A percentile compares a stretch with the other conserved stretches of the same genome.
Evolutionary conservation across 2,888 invertebrate genomes (phyloP).

Genomic region (Xestobium rufovillosum): DNA sequence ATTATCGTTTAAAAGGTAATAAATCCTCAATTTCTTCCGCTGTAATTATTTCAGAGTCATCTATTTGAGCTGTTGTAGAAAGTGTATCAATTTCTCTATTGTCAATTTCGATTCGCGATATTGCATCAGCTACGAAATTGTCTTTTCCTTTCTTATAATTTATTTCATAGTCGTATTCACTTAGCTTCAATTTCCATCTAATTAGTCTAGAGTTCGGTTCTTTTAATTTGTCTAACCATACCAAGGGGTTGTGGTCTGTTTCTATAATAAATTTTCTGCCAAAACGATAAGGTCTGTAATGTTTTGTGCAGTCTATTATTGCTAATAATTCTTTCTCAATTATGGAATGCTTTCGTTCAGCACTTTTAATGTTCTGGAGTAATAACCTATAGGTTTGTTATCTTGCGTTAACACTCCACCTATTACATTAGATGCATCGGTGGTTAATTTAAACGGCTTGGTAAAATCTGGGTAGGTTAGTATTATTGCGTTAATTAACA

Average conservation of each 20-base stretch:
- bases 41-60: no score
- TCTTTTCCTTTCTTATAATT: no score
- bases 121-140: constrained; percentile 7
- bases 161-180: constrained; percentile 8
- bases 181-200: no score
- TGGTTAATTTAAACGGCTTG: constrained; percentile 21
- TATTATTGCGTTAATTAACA: constrained; percentile 22
- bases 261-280: no score
- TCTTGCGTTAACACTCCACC: constrained; percentile 22
- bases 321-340: constrained; percentile 23
- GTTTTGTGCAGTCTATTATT: constrained; percentile 23
- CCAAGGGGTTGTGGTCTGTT: no score
- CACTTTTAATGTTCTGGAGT: constrained; percentile 16
- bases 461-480: constrained; percentile 23
- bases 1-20: no score
- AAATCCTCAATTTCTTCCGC: no score
- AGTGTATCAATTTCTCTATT: no score
- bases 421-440: constrained; percentile 20
- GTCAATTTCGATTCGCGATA: constrained; percentile 9
- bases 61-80: no score
- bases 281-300: constrained; percentile 23
- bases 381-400: constrained; percentile 20
- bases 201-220: no score
- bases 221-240: no score
- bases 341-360: constrained; percentile 22